These are phyloP conservation scores for Melanotaenia parkinsoni DNA, from an alignment of 2,797 vertebrate genomes.

Conservation along the genomic window DNA sequence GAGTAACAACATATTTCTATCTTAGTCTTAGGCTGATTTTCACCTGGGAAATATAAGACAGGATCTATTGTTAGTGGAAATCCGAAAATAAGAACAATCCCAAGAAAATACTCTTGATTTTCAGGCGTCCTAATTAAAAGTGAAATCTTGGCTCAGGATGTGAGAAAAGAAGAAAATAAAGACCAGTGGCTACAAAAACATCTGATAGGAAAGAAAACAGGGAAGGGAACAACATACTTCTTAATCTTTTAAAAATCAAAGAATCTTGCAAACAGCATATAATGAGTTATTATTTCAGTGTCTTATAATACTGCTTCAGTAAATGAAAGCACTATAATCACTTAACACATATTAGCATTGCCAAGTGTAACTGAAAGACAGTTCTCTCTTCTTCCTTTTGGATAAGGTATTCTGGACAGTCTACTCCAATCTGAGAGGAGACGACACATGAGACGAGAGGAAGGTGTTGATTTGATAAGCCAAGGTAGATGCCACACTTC, in stretches of 20 bases:
- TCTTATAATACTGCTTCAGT: not conserved
- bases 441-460: slow-evolving; percentile 31
- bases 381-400: slow-evolving; percentile 10
- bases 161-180: not conserved
- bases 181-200: not conserved
- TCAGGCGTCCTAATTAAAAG: not conserved
- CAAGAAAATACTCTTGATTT: not conserved
- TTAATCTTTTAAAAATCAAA: not conserved
- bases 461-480: slow-evolving; percentile 57
- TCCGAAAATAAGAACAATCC: not conserved
- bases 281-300: slow-evolving; percentile 1
- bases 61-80: not conserved
- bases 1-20: not conserved
- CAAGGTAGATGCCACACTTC: slow-evolving; percentile 21
- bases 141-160: not conserved
- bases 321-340: not conserved
- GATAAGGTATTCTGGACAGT: slow-evolving; percentile 16
- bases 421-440: slow-evolving; percentile 32
- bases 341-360: not conserved
- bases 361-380: slow-evolving; percentile 11
- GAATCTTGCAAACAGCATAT: slow-evolving; percentile 3
- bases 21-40: slow-evolving; percentile 10
- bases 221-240: not conserved
- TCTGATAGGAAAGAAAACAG: not conserved
- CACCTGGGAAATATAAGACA: slow-evolving; percentile 13